A percentile compares a stretch with the other conserved stretches of the same genome.
Conservation (phyloP, 2,888 invertebrate genomes). For the Drosophila paranaensis region DNA sequence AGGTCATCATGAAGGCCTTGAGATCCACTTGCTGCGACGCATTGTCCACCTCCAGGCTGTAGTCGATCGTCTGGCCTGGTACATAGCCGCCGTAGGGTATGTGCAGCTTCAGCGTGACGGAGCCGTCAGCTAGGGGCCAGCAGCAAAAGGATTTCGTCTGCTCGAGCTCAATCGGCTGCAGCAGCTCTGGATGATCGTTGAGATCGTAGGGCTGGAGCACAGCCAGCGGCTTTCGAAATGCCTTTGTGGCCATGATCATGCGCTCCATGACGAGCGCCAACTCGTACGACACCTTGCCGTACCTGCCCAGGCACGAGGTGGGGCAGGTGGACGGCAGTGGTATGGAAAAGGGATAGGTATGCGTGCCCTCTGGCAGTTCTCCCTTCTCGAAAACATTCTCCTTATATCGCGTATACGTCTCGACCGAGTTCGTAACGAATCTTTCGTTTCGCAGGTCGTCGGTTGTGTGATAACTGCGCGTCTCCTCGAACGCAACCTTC, state of each 20-base stretch:
- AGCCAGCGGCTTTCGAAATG: not conserved
- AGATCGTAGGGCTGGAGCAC: conserved; percentile 11
- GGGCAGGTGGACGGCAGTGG: not conserved
- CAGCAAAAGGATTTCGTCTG: not conserved
- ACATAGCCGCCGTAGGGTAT: conserved; percentile 6
- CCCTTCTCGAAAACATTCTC: not conserved
- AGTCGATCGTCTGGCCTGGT: not conserved
- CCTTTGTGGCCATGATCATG: not conserved
- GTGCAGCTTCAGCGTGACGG: not conserved
- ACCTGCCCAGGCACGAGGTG: conserved; percentile 5
- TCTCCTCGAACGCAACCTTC: not conserved
- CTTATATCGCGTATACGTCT: not conserved
- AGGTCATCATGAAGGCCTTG: not conserved
- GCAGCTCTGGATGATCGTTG: not conserved
- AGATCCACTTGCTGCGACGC: not conserved
- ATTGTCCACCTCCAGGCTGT: not conserved
- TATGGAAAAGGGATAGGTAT: conserved; percentile 1
- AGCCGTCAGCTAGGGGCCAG: not conserved
- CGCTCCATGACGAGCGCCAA: not conserved
- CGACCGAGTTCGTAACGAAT: not conserved
- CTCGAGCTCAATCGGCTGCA: not conserved
- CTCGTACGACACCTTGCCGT: conserved; percentile 8
- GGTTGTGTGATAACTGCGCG: not conserved
- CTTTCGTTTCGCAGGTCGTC: not conserved
- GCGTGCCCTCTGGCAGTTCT: not conserved